Conservation (phyloP, 2,888 invertebrate genomes). For the Tenthredo livida region DNA sequence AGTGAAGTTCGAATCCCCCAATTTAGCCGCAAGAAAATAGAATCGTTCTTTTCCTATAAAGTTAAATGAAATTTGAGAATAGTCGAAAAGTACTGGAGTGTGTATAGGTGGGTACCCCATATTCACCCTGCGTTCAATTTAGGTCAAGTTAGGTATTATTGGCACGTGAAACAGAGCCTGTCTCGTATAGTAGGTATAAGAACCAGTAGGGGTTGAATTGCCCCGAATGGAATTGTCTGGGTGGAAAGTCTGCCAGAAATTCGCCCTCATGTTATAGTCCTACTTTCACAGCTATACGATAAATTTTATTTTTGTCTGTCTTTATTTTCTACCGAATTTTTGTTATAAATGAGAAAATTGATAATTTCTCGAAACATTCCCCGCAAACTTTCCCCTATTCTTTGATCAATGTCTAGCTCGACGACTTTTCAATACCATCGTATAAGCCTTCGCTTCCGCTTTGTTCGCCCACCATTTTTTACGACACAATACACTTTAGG, state of each 20-base stretch:
- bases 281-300: conserved; percentile 20
- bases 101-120: conserved; percentile 1
- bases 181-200: conserved; percentile 34
- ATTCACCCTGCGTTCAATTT: conserved; percentile 49
- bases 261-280: conserved; percentile 1
- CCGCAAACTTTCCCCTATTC: conserved; percentile 16
- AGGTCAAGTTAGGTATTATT: conserved; percentile 51
- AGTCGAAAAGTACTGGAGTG: conserved; percentile 32
- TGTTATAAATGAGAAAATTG: conserved; percentile 38
- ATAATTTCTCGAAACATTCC: conserved; percentile 36
- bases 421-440: conserved; percentile 21
- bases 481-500: conserved; percentile 51
- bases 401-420: conserved; percentile 26
- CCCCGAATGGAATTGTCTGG: conserved; percentile 47
- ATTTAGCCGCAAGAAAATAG: conserved; percentile 1
- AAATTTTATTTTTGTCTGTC: background rate
- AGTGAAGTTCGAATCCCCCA: conserved; percentile 28
- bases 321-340: background rate
- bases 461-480: conserved; percentile 47
- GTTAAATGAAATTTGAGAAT: conserved; percentile 49
- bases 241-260: conserved; percentile 4
- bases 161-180: conserved; percentile 51
- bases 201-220: conserved; percentile 33
- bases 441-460: conserved; percentile 15
- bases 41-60: conserved; percentile 41